Evolutionary conservation across 2,888 invertebrate genomes (phyloP).

Genomic region (Galeopsomyia nigrocyanea): DNA sequence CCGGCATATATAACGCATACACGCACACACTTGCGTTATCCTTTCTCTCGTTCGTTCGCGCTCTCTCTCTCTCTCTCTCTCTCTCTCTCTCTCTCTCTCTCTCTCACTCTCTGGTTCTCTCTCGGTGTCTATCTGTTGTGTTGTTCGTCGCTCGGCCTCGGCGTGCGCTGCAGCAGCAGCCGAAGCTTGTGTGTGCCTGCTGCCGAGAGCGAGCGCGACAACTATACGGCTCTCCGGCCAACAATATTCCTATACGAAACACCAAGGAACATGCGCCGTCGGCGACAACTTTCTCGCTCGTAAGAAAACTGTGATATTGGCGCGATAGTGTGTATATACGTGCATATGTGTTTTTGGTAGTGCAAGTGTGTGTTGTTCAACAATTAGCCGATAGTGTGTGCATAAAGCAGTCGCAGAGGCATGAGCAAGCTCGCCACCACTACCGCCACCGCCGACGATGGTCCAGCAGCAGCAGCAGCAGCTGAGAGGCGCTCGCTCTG

Average conservation of each 20-base stretch:
- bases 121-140: constrained; percentile 15
- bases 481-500: constrained; percentile 17
- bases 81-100: constrained; percentile 9
- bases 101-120: constrained; percentile 26
- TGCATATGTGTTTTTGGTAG: not conserved
- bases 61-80: constrained; percentile 34
- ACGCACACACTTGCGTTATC: constrained; percentile 30
- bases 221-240: not conserved
- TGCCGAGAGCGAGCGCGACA: not conserved
- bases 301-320: constrained; percentile 11
- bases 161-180: not conserved
- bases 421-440: no score
- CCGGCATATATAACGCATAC: constrained; percentile 3
- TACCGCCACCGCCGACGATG: not conserved
- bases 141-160: not conserved
- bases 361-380: no score
- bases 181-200: constrained; percentile 5
- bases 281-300: constrained; percentile 34
- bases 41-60: constrained; percentile 37
- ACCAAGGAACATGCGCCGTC: constrained; percentile 39
- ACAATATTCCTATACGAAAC: not conserved
- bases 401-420: no score
- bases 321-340: not conserved
- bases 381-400: no score
- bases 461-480: constrained; percentile 3